Evolutionary conservation across 2,797 vertebrate species (phyloP).

Genomic region (Sebastes reedi): DNA sequence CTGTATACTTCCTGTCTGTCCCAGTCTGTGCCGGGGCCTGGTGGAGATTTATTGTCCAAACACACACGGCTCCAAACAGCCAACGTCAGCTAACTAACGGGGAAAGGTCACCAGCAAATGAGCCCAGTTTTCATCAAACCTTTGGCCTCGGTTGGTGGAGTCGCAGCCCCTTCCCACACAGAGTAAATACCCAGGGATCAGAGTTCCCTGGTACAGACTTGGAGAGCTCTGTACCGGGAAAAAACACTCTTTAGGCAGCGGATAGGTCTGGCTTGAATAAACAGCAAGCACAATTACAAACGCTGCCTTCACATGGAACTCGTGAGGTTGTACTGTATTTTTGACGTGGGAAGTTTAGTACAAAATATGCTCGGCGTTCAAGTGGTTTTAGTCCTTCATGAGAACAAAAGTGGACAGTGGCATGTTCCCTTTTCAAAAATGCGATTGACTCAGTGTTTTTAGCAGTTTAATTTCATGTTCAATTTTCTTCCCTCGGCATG

Average conservation of each 20-base stretch:
- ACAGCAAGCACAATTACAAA: conserved; percentile 52
- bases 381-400: neutral
- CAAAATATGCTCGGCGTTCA: neutral
- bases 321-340: conserved; percentile 12
- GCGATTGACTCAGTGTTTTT: neutral
- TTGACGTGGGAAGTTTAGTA: conserved; percentile 9
- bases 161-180: conserved; percentile 61
- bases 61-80: conserved; percentile 69
- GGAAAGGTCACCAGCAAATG: conserved; percentile 61
- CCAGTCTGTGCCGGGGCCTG: conserved; percentile 52
- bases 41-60: conserved; percentile 79
- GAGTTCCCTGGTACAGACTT: conserved; percentile 62
- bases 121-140: conserved; percentile 61
- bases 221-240: conserved; percentile 45
- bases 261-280: conserved; percentile 63
- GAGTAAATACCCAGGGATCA: conserved; percentile 68
- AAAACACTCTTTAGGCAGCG: conserved; percentile 38
- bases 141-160: conserved; percentile 57
- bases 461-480: neutral
- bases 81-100: conserved; percentile 51
- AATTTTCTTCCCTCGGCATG: neutral
- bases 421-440: neutral
- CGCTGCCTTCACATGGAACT: conserved; percentile 31
- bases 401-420: neutral
- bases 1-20: conserved; percentile 82